Evolutionary conservation across 2,797 vertebrate species (phyloP).

Genomic region (Helarctos malayanus): DNA sequence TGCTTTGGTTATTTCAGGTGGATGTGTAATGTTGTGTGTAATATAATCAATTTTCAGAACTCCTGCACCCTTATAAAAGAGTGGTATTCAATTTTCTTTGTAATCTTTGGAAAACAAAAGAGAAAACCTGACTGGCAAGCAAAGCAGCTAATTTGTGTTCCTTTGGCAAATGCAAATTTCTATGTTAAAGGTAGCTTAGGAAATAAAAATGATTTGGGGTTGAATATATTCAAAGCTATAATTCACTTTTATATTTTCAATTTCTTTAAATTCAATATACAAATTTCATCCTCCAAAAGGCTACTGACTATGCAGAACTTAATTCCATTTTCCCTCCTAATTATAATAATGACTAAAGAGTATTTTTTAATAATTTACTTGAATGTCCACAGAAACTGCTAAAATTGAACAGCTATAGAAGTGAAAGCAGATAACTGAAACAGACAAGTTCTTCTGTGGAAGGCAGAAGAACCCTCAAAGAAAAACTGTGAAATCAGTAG

Average conservation of each 20-base stretch:
- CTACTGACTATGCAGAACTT: neutral
- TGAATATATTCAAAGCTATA: neutral
- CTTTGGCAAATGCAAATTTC: slow-evolving; percentile 24
- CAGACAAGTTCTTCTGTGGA: slow-evolving; percentile 14
- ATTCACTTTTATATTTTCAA: slow-evolving; percentile 8
- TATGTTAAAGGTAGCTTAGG: slow-evolving; percentile 47
- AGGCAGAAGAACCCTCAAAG: neutral
- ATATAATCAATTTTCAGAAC: slow-evolving; percentile 20
- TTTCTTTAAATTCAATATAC: slow-evolving; percentile 24
- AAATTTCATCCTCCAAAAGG: slow-evolving; percentile 6
- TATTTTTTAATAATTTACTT: slow-evolving; percentile 12
- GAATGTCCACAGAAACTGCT: slow-evolving; percentile 46
- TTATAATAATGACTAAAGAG: neutral
- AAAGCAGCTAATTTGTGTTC: slow-evolving; percentile 36
- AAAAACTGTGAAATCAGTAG: slow-evolving; percentile 15
- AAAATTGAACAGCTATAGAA: slow-evolving; percentile 54
- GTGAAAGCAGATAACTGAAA: slow-evolving; percentile 64
- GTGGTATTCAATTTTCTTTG: neutral
- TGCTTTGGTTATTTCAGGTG: neutral
- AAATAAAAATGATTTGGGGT: neutral
- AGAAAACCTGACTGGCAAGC: slow-evolving; percentile 59
- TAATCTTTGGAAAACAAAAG: slow-evolving; percentile 36
- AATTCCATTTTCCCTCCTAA: slow-evolving; percentile 21
- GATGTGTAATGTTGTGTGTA: neutral
- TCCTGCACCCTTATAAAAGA: neutral